Conservation (phyloP, 2,113 vertebrate species). For the Candoia aspera region DNA sequence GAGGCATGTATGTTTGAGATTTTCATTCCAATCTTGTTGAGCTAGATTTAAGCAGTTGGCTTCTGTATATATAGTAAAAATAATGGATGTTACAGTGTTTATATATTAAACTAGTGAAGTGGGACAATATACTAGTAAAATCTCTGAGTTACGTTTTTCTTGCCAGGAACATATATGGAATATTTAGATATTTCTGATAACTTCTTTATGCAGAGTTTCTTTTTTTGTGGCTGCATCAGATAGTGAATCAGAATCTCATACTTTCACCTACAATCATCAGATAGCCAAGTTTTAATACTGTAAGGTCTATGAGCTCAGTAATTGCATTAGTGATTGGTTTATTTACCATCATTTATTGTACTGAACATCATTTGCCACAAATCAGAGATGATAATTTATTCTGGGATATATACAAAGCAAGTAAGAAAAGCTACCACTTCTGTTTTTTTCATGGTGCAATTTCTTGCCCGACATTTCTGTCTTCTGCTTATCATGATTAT, state of each 20-base stretch:
- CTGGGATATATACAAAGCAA: neutral
- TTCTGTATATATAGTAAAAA: neutral
- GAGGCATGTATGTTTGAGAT: neutral
- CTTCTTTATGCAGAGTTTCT: neutral
- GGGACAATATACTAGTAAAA: neutral
- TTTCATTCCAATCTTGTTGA: neutral
- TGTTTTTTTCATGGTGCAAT: neutral
- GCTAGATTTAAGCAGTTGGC: neutral
- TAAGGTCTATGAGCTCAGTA: neutral
- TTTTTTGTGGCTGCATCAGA: neutral
- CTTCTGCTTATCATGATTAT: neutral
- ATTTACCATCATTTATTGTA: neutral
- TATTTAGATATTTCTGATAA: neutral
- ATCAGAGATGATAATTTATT: neutral
- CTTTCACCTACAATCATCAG: neutral
- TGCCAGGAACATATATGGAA: neutral
- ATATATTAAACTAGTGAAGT: neutral
- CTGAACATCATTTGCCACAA: neutral
- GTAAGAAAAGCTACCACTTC: neutral
- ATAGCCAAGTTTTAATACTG: neutral
- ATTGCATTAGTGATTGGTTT: neutral
- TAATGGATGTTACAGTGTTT: neutral
- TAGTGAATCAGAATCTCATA: neutral
- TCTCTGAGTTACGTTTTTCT: neutral
- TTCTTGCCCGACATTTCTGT: neutral